A percentile compares a stretch with the other conserved stretches of the same genome.
Evolutionary conservation across 1,140 invertebrate genomes (phyloP).

Genomic region (Eumeta japonica): DNA sequence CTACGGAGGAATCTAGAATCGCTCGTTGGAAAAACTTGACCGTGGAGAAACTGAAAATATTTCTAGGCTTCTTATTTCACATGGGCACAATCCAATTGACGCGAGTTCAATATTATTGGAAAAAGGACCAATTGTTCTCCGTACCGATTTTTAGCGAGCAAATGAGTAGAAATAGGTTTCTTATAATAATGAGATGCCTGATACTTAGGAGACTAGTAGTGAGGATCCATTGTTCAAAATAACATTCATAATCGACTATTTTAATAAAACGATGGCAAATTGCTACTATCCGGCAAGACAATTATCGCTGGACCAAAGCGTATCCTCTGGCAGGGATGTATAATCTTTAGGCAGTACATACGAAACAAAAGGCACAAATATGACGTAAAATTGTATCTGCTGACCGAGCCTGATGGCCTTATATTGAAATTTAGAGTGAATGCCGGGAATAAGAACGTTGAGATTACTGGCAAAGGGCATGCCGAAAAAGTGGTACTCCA

Average conservation of each 20-base stretch:
- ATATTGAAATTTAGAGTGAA: slow-evolving; percentile 20
- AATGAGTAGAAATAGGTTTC: slow-evolving; percentile 25
- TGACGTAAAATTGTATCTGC: slow-evolving; percentile 34
- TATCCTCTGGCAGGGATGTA: slow-evolving; percentile 32
- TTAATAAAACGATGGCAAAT: slow-evolving; percentile 22
- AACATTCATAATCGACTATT: slow-evolving; percentile 19
- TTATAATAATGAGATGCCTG: slow-evolving; percentile 23
- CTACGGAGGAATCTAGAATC: too few species aligned
- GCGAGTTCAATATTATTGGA: slow-evolving; percentile 28
- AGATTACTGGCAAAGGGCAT: slow-evolving; percentile 16
- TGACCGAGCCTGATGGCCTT: slow-evolving; percentile 27
- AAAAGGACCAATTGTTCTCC: slow-evolving; percentile 18
- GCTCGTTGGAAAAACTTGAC: slow-evolving; percentile 18
- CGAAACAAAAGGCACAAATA: slow-evolving; percentile 36
- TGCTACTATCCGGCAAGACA: slow-evolving; percentile 25
- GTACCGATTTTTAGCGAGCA: too few species aligned
- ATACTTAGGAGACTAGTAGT: slow-evolving; percentile 9
- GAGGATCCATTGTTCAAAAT: slow-evolving; percentile 16
- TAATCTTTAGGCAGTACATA: slow-evolving; percentile 30
- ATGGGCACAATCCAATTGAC: slow-evolving; percentile 24
- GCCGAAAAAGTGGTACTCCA: slow-evolving; percentile 20
- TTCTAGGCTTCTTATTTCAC: slow-evolving; percentile 28
- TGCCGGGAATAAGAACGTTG: slow-evolving; percentile 13
- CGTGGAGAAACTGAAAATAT: slow-evolving; percentile 18
- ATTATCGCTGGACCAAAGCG: slow-evolving; percentile 32